Percentiles rank a stretch among this genome's conserved stretches.
phyloP scores from a whole-genome alignment of 2,888 invertebrate species.

The Crioceris asparagi region DNA sequence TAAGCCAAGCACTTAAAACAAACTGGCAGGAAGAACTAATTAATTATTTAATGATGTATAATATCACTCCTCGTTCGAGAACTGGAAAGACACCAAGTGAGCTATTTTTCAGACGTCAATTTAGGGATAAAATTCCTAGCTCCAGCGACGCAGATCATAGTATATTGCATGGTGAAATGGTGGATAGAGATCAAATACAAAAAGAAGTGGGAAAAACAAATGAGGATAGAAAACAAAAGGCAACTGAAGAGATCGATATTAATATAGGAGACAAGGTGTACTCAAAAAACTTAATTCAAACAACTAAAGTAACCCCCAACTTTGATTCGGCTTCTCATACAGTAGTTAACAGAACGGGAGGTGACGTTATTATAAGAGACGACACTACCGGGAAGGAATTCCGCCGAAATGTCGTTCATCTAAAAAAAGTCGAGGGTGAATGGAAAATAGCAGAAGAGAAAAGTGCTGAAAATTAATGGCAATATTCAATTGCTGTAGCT shows the following conservation, averaged over 20 bases:
- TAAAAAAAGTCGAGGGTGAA: constrained; percentile 12
- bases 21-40: not conserved
- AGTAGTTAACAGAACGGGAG: constrained; percentile 8
- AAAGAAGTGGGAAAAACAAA: constrained; percentile 7
- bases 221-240: constrained; percentile 4
- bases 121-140: not conserved
- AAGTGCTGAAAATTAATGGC: too few relatives aligned
- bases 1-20: not conserved
- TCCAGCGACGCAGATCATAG: not conserved
- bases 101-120: not conserved
- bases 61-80: not conserved
- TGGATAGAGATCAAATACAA: constrained; percentile 8
- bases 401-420: constrained; percentile 11
- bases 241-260: not conserved
- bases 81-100: not conserved
- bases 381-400: constrained; percentile 10
- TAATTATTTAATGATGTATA: not conserved
- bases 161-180: constrained; percentile 3
- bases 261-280: constrained; percentile 9
- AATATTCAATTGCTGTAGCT: too few relatives aligned
- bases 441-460: constrained; percentile 9
- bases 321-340: constrained; percentile 9
- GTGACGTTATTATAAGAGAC: constrained; percentile 10
- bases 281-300: constrained; percentile 9
- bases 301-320: constrained; percentile 10